These are phyloP conservation scores for Neotoma lepida DNA, from an alignment of 2,113 vertebrate species.

Conservation along the genomic window DNA sequence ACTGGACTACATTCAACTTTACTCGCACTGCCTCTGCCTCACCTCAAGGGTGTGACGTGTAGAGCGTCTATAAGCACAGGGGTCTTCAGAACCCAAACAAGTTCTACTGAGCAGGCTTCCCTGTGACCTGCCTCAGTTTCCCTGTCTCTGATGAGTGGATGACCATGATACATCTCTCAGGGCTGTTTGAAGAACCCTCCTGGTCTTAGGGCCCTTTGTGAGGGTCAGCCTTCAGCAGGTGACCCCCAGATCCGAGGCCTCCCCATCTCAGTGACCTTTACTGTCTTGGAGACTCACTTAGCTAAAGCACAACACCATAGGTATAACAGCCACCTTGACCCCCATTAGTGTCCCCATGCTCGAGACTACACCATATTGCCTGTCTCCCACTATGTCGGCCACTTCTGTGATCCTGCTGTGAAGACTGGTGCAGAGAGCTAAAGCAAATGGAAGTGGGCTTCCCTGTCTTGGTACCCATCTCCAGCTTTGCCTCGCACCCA, in stretches of 20 bases:
- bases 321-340: not conserved
- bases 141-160: conserved; percentile 52
- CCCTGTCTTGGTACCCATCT: not conserved
- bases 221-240: not conserved
- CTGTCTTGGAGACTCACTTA: not conserved
- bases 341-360: not conserved
- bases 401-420: not conserved
- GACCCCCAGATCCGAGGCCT: not conserved
- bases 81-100: conserved; percentile 38
- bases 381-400: not conserved
- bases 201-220: not conserved
- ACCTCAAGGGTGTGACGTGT: not conserved
- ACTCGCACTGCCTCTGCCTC: not conserved
- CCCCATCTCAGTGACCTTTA: not conserved
- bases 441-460: not conserved
- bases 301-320: conserved; percentile 55
- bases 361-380: not conserved
- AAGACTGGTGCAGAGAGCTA: not conserved
- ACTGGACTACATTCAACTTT: fast-evolving
- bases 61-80: conserved; percentile 52
- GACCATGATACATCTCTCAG: conserved; percentile 71
- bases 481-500: not conserved
- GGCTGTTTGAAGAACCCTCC: conserved; percentile 47
- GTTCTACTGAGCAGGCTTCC: conserved; percentile 10
- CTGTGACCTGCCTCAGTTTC: conserved; percentile 43